These are phyloP conservation scores for Kryptopterus vitreolus DNA, from an alignment of 2,797 vertebrate genomes.

Conservation along the genomic window DNA sequence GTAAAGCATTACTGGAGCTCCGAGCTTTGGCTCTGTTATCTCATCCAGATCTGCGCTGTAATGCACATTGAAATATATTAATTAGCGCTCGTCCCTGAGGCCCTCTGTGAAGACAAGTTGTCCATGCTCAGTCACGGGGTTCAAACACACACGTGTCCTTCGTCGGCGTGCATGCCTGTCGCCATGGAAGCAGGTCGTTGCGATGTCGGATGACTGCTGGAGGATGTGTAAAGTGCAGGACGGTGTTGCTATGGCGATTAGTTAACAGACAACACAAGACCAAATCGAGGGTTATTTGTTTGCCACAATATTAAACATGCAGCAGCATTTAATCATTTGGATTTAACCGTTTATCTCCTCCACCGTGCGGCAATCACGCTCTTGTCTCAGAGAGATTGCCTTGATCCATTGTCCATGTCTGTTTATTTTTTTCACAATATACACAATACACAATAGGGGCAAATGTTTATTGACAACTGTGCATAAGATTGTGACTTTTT, in stretches of 20 bases:
- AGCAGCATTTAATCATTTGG: too few relatives aligned
- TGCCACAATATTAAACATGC: not conserved
- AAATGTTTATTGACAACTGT: too few relatives aligned
- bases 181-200: slow-evolving; percentile 44
- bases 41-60: not conserved
- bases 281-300: not conserved
- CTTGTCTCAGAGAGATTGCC: not conserved
- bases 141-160: slow-evolving; percentile 3
- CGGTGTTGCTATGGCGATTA: slow-evolving; percentile 56
- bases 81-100: not conserved
- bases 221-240: slow-evolving; percentile 40
- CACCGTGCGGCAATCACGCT: not conserved
- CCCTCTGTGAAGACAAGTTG: not conserved
- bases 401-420: too few relatives aligned
- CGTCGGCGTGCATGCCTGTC: slow-evolving; percentile 14
- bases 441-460: too few relatives aligned
- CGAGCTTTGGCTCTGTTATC: not conserved
- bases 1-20: not conserved
- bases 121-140: not conserved
- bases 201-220: slow-evolving; percentile 32
- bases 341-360: not conserved
- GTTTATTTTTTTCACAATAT: too few relatives aligned
- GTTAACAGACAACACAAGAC: slow-evolving; percentile 30
- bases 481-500: too few relatives aligned
- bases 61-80: not conserved